A percentile compares a stretch with the other conserved stretches of the same genome.
Evolutionary conservation across 2,797 vertebrate species (phyloP).

Genomic region (Myiotriccus ornatus): DNA sequence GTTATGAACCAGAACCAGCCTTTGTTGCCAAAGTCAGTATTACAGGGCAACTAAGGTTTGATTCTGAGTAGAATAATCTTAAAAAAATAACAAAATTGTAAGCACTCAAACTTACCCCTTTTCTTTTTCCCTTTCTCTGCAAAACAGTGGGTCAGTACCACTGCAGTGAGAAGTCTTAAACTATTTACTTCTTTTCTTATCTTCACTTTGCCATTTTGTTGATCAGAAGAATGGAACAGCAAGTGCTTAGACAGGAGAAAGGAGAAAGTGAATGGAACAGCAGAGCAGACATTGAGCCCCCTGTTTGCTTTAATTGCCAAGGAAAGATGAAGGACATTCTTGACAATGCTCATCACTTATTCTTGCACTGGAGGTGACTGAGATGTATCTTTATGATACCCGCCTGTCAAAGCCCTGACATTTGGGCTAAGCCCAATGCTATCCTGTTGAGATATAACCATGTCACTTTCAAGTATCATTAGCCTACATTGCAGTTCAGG

Average conservation of each 20-base stretch:
- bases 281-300: background rate
- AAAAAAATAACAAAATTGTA: background rate
- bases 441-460: constrained; percentile 21
- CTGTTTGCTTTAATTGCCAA: constrained; percentile 18
- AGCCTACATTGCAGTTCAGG: background rate
- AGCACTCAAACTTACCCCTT: background rate
- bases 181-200: background rate
- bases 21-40: background rate
- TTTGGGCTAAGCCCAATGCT: background rate
- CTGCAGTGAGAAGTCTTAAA: background rate
- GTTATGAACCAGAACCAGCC: background rate
- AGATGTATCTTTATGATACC: constrained; percentile 48
- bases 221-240: background rate
- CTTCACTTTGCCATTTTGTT: background rate
- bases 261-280: background rate
- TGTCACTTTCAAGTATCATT: constrained; percentile 37
- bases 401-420: constrained; percentile 31
- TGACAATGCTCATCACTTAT: constrained; percentile 30
- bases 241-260: background rate
- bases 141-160: background rate
- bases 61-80: background rate
- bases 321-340: constrained; percentile 33
- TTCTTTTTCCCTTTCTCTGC: background rate
- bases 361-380: constrained; percentile 17
- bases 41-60: background rate